Evolutionary conservation across 2,797 vertebrate genomes (phyloP), one percentile per base, ranked within the genome.

Genomic region (Bovichtus diacanthus): DNA sequence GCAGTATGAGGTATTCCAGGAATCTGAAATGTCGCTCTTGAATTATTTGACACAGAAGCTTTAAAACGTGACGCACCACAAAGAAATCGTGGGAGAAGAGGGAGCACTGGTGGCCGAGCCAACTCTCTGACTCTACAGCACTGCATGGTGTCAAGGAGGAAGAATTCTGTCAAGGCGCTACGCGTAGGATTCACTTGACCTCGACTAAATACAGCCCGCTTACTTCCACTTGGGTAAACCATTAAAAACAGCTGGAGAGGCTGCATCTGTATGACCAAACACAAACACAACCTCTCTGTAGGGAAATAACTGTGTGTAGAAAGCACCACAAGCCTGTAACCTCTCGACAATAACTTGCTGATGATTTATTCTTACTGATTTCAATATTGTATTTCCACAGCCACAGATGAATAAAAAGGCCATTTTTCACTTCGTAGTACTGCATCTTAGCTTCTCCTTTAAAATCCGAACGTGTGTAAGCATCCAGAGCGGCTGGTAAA

Each of bases 1-100:
- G 66, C 70, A 54, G 49, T 59, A 23, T 31, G 70, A 81, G 71
- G 80, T 67, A 90, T 93, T 86, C 74, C 62, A 73, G 86, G 88
- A 92, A 93, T 92, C 83, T 50, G 1, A 87, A 74, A 77, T 51
- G 65, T 56, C 74, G 76, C 74, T 85, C 49, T 31, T 71, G 53
- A 87, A 88, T 85, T 74, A 83, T 89, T 88, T 87, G 77, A 82
- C 84, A 83, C 66, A 36, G 78, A 80, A 82, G 87, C 76, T 83
- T 81, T 77, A 84, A 83, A 93, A 84, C 49, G 21, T 90, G 87
- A 91, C 36, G 74, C 72, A 73, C 53, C 50, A 9, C 27, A 36
- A 21, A 56, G 67, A 86, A 85, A 82, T 56, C 1, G 8, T 53
- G 38, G 55, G 64, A 54, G 46, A 50, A 19, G 69, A 54, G 44